Evolutionary conservation across 2,113 vertebrate genomes (phyloP).

Genomic region (Rhombomys opimus): DNA sequence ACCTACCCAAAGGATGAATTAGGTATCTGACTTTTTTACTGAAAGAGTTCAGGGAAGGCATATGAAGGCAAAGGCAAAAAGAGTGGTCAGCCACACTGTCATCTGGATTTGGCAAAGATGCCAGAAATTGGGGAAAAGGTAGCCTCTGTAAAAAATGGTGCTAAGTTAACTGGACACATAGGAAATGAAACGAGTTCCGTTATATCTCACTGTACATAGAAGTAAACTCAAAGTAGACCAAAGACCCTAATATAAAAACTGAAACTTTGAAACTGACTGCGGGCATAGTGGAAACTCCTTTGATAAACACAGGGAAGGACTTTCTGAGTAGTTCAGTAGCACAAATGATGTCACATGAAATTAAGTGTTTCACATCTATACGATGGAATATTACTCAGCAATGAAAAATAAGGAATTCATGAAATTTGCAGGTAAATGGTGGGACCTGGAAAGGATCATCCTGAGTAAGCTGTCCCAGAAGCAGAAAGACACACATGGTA

Average conservation of each 20-base stretch:
- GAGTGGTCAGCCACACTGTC: neutral
- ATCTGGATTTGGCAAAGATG: neutral
- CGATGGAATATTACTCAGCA: too few species aligned
- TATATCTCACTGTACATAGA: neutral
- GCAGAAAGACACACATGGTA: too few species aligned
- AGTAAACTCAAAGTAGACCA: neutral
- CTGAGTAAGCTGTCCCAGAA: too few species aligned
- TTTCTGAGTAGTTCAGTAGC: too few species aligned
- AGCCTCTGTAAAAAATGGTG: neutral
- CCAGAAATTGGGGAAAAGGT: neutral
- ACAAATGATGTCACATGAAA: neutral
- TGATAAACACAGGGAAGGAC: neutral
- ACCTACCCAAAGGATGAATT: conserved; percentile 22
- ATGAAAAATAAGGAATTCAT: too few species aligned
- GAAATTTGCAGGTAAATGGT: too few species aligned
- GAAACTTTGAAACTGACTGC: neutral
- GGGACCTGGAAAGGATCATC: too few species aligned
- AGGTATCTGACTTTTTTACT: conserved; percentile 20
- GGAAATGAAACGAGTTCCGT: neutral
- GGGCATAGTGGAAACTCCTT: neutral
- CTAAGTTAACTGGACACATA: neutral
- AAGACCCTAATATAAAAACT: neutral
- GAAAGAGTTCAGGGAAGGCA: conserved; percentile 32
- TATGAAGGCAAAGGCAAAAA: neutral
- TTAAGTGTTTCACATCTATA: neutral